A percentile compares a stretch with the other conserved stretches of the same genome.
phyloP scores from a whole-genome alignment of 2,113 vertebrate species.

The Poicephalus meyeri region DNA sequence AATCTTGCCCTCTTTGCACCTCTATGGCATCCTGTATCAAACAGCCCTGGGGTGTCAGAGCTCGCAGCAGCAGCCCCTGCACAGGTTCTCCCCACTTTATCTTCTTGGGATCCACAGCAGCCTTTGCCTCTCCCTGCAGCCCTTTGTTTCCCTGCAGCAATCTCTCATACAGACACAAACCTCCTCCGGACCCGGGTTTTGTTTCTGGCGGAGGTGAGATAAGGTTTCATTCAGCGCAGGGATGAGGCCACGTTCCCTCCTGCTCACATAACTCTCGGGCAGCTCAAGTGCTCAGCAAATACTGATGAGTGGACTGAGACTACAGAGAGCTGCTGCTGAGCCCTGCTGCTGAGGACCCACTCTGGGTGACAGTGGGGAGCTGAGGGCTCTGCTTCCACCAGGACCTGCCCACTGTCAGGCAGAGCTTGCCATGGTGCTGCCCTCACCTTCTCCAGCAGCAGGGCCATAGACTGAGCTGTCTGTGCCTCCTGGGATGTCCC shows the following conservation, averaged over 20 bases:
- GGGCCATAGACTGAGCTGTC: rapidly evolving
- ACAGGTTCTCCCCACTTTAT: background rate
- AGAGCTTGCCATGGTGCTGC: background rate
- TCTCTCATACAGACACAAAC: background rate
- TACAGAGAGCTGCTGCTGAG: rapidly evolving
- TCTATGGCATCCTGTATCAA: background rate
- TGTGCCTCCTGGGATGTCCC: background rate
- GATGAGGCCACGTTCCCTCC: rapidly evolving
- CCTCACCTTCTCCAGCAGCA: background rate
- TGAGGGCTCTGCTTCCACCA: background rate
- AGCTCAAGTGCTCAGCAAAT: background rate
- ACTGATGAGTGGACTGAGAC: background rate
- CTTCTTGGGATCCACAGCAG: background rate
- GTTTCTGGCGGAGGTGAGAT: background rate
- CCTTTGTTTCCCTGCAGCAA: background rate
- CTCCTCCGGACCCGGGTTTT: rapidly evolving
- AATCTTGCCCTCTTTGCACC: background rate
- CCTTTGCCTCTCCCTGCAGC: background rate
- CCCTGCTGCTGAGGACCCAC: rapidly evolving
- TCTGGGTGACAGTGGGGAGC: rapidly evolving
- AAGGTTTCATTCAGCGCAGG: rapidly evolving
- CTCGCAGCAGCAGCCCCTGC: background rate
- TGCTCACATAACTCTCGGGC: background rate
- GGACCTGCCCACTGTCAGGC: rapidly evolving
- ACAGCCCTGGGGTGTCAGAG: background rate